Base-by-base conservation (phyloP, 23 tunicate species). In the Styela clava region DNA sequence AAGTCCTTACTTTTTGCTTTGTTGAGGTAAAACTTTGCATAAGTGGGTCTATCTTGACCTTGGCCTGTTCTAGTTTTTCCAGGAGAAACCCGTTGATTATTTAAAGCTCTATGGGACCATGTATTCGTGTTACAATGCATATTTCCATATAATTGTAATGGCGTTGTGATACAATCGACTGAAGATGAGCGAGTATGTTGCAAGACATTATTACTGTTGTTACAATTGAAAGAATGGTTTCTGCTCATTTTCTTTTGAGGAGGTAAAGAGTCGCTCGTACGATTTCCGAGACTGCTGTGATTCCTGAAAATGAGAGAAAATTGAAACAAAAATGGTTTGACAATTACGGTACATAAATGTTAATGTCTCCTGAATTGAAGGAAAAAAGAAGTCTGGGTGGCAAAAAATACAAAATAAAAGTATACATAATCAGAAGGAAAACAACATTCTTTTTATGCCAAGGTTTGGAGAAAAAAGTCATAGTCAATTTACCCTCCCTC, bases 171-270 rank as follows among this genome's bases (percentile, higher is more conserved):
- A 29, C 71, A 67, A 67, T 67, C 71, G 31, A 67, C 71, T 18
- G 71, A 67, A 16, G 71, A 67, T 1, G 71, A 67, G 19, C 71
- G 30, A 25, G 31, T 67, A 29, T 29, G 30, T 67, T 67, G 71
- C 12, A 16, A 22, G 24, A 67, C 31, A 24, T 67, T 67, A 67
- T 67, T 67, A 24, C 71, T 67, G 31, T 67, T 67, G 22, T 67
- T 67, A 29, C 31, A 25, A 24, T 67, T 67, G 24, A 67, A 67
- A 16, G 71, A 67, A 27, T 67, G 71, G 31, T 67, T 67, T 22
- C 71, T 27, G 31, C 31, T 29, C 31, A 67, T 67, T 29, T 24
- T 19, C 22, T 24, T 29, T 25, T 67, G 71, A 67, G 22, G 31
- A 1, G 71, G 71, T 44, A 44, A 44, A 7, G 56, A 5, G 56